A percentile compares a stretch with the other conserved stretches of the same genome.
phyloP scores from a whole-genome alignment of 2,888 invertebrate species.

The Pollenia griseotomentosa region DNA sequence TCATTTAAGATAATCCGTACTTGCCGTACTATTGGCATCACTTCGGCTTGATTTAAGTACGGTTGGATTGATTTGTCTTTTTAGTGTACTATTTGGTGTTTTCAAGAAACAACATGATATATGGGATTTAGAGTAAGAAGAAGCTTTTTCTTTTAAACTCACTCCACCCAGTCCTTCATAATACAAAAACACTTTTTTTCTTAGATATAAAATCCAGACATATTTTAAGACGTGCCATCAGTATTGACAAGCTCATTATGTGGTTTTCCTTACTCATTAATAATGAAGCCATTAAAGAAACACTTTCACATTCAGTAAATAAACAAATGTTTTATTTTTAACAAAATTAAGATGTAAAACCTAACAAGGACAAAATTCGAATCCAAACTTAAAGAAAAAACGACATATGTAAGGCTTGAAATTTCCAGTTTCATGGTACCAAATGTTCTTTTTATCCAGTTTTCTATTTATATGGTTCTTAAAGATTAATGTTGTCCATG shows the following conservation, averaged over 20 bases:
- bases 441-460: constrained; percentile 64
- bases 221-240: constrained; percentile 63
- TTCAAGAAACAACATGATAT: too few relatives aligned
- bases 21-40: too few relatives aligned
- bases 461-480: not conserved
- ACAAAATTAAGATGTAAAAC: constrained; percentile 59
- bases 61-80: too few relatives aligned
- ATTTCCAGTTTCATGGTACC: constrained; percentile 81
- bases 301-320: constrained; percentile 28
- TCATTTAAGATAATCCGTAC: too few relatives aligned
- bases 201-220: constrained; percentile 48
- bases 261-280: constrained; percentile 52
- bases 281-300: constrained; percentile 58
- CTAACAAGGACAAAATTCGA: constrained; percentile 60
- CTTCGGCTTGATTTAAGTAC: too few relatives aligned
- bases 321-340: constrained; percentile 60
- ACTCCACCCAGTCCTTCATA: too few relatives aligned
- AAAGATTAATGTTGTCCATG: constrained; percentile 56
- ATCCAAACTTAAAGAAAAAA: constrained; percentile 23
- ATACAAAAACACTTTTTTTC: too few relatives aligned
- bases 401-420: constrained; percentile 80
- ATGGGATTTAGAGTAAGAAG: too few relatives aligned
- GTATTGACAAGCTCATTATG: constrained; percentile 65
- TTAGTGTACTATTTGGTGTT: too few relatives aligned
- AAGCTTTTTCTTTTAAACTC: too few relatives aligned